Evolutionary conservation across 2,113 vertebrate genomes (phyloP).

Genomic region (Lampris megalopsis): DNA sequence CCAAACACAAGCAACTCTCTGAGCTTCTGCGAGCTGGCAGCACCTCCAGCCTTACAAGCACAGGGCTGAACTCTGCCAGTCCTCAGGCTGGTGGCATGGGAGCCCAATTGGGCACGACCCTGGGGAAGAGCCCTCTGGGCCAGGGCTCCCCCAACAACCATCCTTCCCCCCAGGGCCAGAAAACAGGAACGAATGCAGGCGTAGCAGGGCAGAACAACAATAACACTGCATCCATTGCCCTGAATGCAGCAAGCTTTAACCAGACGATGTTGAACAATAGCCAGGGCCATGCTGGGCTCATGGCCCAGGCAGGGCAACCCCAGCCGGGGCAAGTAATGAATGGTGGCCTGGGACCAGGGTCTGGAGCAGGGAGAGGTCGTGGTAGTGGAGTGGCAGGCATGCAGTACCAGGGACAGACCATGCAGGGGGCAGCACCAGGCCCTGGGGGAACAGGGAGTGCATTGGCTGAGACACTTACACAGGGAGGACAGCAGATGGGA

Average conservation of each 20-base stretch:
- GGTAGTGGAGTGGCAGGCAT: constrained; percentile 85
- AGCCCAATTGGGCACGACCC: constrained; percentile 72
- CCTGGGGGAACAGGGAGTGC: constrained; percentile 85
- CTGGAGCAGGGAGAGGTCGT: constrained; percentile 88
- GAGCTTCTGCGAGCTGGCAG: constrained; percentile 93
- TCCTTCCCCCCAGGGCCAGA: constrained; percentile 93
- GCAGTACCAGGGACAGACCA: constrained; percentile 89
- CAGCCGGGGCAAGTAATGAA: constrained; percentile 95
- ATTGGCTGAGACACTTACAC: constrained; percentile 93
- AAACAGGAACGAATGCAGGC: constrained; percentile 86
- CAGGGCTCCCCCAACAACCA: constrained; percentile 90
- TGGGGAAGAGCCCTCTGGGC: constrained; percentile 90
- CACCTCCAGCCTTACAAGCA: constrained; percentile 82
- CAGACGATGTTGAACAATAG: constrained; percentile 92
- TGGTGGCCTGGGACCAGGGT: constrained; percentile 90
- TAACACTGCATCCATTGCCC: constrained; percentile 86
- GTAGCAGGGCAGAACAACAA: constrained; percentile 84
- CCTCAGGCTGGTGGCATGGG: constrained; percentile 87
- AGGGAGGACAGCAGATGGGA: constrained; percentile 92
- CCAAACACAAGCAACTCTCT: constrained; percentile 98
- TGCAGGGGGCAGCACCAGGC: constrained; percentile 75
- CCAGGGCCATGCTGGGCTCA: constrained; percentile 87
- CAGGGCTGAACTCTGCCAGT: constrained; percentile 87
- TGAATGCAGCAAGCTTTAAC: constrained; percentile 89
- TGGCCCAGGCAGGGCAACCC: constrained; percentile 87